phyloP scores from a whole-genome alignment of 2,113 vertebrate genomes.

The Chlorocebus sabaeus region DNA sequence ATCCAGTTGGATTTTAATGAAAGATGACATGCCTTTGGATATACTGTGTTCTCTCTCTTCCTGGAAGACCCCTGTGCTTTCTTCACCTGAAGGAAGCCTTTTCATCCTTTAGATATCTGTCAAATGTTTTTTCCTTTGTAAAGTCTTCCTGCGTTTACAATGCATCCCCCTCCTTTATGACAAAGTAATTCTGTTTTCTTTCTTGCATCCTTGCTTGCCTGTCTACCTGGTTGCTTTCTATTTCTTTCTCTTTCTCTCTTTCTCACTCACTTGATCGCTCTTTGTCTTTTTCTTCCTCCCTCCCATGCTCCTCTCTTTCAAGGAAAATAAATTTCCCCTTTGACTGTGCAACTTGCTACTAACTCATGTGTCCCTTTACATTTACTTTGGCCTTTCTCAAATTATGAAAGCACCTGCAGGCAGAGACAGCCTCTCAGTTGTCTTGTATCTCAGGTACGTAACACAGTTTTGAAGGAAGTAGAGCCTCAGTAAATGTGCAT shows the following conservation, averaged over 20 bases:
- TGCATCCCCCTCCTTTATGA: neutral
- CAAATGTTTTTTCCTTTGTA: neutral
- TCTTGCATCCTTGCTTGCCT: neutral
- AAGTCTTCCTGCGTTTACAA: neutral
- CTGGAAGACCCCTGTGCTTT: neutral
- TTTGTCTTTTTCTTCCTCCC: neutral
- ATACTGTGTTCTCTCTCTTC: neutral
- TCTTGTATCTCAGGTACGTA: neutral
- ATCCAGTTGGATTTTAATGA: neutral
- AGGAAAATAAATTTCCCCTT: neutral
- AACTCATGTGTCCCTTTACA: neutral
- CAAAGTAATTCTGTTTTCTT: neutral
- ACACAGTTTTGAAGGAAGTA: neutral
- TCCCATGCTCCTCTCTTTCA: fast-evolving
- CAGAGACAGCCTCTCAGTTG: neutral
- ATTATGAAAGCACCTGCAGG: neutral
- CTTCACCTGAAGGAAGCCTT: neutral
- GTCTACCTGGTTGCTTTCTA: neutral
- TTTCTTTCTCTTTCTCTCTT: neutral
- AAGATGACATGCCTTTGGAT: neutral
- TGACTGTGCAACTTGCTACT: neutral
- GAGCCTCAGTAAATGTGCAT: neutral
- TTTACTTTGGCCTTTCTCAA: neutral
- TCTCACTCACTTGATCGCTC: neutral
- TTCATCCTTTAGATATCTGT: neutral